These are phyloP conservation scores for Formicarius rufipectus DNA, from an alignment of 2,113 vertebrate species.

Conservation along the genomic window DNA sequence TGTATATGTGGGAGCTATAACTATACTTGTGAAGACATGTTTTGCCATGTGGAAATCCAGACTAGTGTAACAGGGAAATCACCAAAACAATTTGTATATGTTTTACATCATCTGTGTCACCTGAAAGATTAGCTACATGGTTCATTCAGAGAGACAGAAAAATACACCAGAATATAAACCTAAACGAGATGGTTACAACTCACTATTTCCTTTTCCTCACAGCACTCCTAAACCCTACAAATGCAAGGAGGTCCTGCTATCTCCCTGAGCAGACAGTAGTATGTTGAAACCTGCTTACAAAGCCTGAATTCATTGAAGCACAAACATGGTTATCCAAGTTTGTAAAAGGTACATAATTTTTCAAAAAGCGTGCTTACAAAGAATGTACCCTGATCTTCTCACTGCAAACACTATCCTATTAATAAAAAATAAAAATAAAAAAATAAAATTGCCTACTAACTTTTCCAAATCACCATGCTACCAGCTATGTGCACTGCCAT, in stretches of 20 bases:
- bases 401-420: background rate
- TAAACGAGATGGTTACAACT: background rate
- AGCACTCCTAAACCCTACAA: background rate
- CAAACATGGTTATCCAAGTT: background rate
- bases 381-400: background rate
- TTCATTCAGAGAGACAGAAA: background rate
- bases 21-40: background rate
- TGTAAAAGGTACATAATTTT: background rate
- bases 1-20: background rate
- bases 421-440: background rate
- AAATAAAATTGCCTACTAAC: background rate
- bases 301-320: background rate
- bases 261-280: background rate
- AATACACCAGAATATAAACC: background rate
- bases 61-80: background rate
- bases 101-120: background rate
- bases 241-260: background rate
- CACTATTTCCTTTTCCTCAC: background rate
- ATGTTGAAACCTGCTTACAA: background rate
- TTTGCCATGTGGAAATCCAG: background rate
- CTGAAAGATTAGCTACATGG: background rate
- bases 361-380: background rate
- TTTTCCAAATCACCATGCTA: background rate
- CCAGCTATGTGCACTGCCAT: background rate
- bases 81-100: background rate